Evolutionary conservation across 2,888 invertebrate species (phyloP), one percentile per base, ranked within the genome.

Genomic region (Dyspetes luteomarginatus): DNA sequence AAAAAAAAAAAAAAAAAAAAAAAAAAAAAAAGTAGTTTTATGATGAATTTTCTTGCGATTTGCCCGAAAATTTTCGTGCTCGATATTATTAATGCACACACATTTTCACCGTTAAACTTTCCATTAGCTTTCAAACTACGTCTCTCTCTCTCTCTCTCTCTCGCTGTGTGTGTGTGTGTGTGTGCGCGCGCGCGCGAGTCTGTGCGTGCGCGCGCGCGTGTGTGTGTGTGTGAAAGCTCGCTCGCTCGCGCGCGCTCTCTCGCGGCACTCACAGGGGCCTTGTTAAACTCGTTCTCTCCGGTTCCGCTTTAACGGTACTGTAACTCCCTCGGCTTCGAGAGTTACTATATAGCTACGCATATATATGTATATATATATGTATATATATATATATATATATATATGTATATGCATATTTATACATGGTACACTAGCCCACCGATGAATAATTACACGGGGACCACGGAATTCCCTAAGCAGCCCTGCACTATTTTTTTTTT

Each of bases 251-350:
- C 81, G 56, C 28, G 67, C 62, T 73, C 80, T 76, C 64, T 26
- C 71, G 62, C 77, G 52, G 56, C 28, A 62, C 62, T 73, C 80
- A 72, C 68, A 45, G 81, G 81, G 74, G 81, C 74, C 81, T 81
- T 78, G 81, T 81, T 81, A 81, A 81, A 81, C 81, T 81, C 77
- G 81, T 81, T 81, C 81, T 81, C 81, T 69, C 77, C 77, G 81
- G 77, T 81, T 81, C 81, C 81, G 81, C 81, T 81, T 81, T 81
- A 81, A 81, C 81, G 81, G 81, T 81, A 81, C 81, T 68, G 64
- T 48, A 72, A 74, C 77, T 81, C 73, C 81, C 77, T 77, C 81
- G 65, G 65, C 75, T 68, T 50, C 69, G 50, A 64, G 41, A 26
- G 43, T 24, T 17, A 24, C 28, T 48, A 48, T 45, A 52, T 26